A percentile compares a stretch with the other conserved stretches of the same genome.
These are phyloP conservation scores for Apamea epomidion DNA, from an alignment of 2,888 invertebrate genomes.

Conservation along the genomic window DNA sequence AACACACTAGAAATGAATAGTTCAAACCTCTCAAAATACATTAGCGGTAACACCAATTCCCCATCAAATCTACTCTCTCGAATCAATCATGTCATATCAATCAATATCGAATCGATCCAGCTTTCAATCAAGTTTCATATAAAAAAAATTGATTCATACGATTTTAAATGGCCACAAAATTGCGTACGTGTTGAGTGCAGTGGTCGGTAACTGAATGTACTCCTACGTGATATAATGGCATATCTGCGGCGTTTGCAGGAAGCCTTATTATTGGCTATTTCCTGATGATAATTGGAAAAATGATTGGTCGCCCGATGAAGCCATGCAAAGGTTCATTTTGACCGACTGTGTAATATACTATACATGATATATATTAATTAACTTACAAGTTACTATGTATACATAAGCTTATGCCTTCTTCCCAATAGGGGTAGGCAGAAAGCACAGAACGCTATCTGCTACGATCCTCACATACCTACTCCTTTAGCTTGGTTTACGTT, in stretches of 20 bases:
- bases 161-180: conserved; percentile 21
- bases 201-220: background rate
- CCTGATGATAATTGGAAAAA: conserved; percentile 44
- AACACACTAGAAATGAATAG: background rate
- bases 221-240: conserved; percentile 20
- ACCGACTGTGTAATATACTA: background rate
- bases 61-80: background rate
- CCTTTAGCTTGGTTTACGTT: too few species aligned
- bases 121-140: conserved; percentile 5
- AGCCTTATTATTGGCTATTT: conserved; percentile 37
- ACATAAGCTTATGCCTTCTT: background rate
- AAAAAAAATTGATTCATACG: conserved; percentile 4
- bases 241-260: conserved; percentile 14
- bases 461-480: too few species aligned
- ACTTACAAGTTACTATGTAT: background rate
- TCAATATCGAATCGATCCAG: background rate
- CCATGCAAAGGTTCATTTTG: conserved; percentile 24
- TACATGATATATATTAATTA: conserved; percentile 1
- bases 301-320: conserved; percentile 39
- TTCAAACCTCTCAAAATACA: background rate
- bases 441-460: too few species aligned
- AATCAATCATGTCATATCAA: conserved; percentile 11
- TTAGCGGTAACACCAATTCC: background rate
- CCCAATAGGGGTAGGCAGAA: too few species aligned
- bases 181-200: conserved; percentile 8